Evolutionary conservation across 2,888 invertebrate genomes (phyloP), one percentile per base, ranked within the genome.

Genomic region (Epinotia ramella): DNA sequence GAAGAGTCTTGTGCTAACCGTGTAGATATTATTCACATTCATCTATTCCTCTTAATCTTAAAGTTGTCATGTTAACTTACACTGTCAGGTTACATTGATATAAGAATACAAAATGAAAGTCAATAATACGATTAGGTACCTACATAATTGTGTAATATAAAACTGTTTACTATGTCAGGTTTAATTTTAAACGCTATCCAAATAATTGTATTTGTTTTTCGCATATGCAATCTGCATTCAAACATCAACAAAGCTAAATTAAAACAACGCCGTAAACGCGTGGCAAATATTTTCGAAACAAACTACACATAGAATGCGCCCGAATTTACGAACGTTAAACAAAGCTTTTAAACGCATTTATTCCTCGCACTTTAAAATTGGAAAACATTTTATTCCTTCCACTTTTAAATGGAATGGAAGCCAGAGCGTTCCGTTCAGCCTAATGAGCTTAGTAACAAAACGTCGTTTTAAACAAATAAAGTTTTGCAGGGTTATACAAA

Each of bases 371-470:
- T 64, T 40, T 63, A 56, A 57, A 74, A 57, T 53, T 64, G 59
- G 69, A 20, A 40, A 57, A 40, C 33, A 67, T 57, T 63, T 63
- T 57, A 68, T 57, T 40, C 20, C 59, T 65, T 67, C 40, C 20
- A 33, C 40, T 67, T 13, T 56, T 28, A 64, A 70, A 59, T 59
- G 59, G 59, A 16, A 64, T 63, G 18, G 59, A 70, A 57, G 59
- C 64, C 24, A 20, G 24, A 46, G 49, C 53, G 67, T 40, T 57
- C 28, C 16, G 64, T 59, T 59, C 62, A 46, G 69, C n/a, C 68
- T 74, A 74, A 74, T 69, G 73, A 64, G 69, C 46, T 63, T 20
- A 69, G 57, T 49, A 57, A 28, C 68, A 56, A 28, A 68, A 49
- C 49, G 20, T 56, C 53, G 16, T 16, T 64, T n/a, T 40, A 40